A percentile compares a stretch with the other conserved stretches of the same genome.
Conservation (phyloP, 2,113 vertebrate genomes). For the Burhinus bistriatus region DNA sequence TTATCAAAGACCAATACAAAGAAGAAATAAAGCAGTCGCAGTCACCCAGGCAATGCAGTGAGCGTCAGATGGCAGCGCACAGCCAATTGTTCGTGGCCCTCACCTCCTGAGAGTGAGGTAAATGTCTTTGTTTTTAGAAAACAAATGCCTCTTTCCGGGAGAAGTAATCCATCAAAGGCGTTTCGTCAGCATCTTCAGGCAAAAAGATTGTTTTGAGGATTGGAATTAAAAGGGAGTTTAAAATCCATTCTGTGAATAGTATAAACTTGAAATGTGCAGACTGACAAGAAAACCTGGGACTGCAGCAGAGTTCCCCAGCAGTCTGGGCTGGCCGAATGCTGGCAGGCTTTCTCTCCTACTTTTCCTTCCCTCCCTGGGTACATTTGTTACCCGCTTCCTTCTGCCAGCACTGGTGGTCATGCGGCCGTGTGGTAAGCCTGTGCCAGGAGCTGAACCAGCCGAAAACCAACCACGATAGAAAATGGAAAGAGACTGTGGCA, state of each 20-base stretch:
- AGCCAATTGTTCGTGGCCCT: too few species aligned
- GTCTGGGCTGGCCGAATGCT: fast-evolving
- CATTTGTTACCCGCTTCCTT: fast-evolving
- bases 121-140: neutral
- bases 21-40: neutral
- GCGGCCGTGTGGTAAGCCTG: neutral
- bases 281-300: too few species aligned
- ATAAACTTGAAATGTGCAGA: neutral
- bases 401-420: fast-evolving
- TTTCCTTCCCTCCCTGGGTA: neutral
- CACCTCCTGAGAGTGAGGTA: fast-evolving
- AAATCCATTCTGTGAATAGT: neutral
- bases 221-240: neutral
- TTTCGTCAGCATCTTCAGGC: fast-evolving
- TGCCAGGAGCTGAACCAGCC: neutral
- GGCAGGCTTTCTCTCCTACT: neutral
- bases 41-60: fast-evolving
- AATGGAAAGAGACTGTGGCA: neutral
- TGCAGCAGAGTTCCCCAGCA: neutral
- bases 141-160: neutral
- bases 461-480: fast-evolving
- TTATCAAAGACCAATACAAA: neutral
- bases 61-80: fast-evolving
- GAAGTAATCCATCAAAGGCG: neutral
- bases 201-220: neutral